Percentiles rank a stretch among this genome's conserved stretches.
Conservation (phyloP, 2,888 invertebrate species). For the Zaprionus lineosus region DNA sequence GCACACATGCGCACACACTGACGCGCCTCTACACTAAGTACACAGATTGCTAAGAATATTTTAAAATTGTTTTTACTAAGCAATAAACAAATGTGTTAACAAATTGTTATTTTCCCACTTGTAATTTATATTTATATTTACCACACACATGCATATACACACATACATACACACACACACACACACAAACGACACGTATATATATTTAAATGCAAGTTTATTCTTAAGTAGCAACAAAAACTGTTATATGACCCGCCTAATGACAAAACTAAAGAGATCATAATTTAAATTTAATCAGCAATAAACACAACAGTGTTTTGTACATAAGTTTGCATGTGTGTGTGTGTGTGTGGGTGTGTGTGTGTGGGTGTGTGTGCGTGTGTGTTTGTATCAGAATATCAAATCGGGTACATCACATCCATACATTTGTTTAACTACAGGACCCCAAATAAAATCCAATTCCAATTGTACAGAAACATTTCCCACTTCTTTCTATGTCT, state of each 20-base stretch:
- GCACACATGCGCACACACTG: too few species aligned
- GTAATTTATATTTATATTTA: constrained; percentile 32
- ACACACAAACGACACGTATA: constrained; percentile 1
- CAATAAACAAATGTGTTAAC: background rate
- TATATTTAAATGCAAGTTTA: constrained; percentile 34
- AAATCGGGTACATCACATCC: constrained; percentile 33
- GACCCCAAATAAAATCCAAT: background rate
- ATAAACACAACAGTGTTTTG: background rate
- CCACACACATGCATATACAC: constrained; percentile 11
- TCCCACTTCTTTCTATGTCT: too few species aligned
- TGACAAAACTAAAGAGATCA: background rate
- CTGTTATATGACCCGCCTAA: constrained; percentile 36
- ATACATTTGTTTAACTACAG: background rate
- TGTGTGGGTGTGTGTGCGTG: background rate
- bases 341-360: constrained; percentile 1
- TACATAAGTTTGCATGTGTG: constrained; percentile 7
- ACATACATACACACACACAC: constrained; percentile 13
- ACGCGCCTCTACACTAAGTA: too few species aligned
- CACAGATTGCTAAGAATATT: too few species aligned
- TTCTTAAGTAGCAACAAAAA: constrained; percentile 60
- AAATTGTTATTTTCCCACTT: constrained; percentile 26
- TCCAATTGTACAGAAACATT: too few species aligned
- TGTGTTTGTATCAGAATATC: too few species aligned
- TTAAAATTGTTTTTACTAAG: too few species aligned
- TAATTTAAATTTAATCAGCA: background rate